phyloP scores from a whole-genome alignment of 2,113 vertebrate species.

The Abramis brama region DNA sequence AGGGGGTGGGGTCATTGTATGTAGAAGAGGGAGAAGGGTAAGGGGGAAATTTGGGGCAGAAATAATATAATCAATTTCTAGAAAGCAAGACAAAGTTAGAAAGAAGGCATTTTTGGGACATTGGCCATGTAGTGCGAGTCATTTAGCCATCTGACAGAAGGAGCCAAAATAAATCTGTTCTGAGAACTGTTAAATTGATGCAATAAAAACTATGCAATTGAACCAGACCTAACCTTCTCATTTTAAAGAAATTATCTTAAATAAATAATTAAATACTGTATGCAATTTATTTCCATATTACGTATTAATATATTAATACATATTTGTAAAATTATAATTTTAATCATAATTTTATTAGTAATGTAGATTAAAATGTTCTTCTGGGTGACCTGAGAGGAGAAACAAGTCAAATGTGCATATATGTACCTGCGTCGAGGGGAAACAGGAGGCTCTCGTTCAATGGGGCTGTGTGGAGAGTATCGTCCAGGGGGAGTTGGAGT shows the following conservation, averaged over 20 bases:
- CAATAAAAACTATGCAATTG: background rate
- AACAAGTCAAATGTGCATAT: background rate
- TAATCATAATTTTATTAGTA: background rate
- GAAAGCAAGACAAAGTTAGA: background rate
- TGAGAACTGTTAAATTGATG: background rate
- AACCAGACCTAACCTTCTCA: background rate
- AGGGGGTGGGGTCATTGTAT: slow-evolving; percentile 50
- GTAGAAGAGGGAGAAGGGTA: slow-evolving; percentile 57
- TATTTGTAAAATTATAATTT: too few relatives aligned
- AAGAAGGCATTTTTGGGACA: slow-evolving; percentile 36
- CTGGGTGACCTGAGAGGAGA: background rate
- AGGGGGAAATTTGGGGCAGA: slow-evolving; percentile 68
- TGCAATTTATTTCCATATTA: background rate
- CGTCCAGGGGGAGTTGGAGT: slow-evolving; percentile 78
- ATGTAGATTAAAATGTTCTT: background rate
- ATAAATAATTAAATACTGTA: background rate
- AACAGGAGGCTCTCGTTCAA: slow-evolving; percentile 69
- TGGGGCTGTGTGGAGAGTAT: slow-evolving; percentile 74
- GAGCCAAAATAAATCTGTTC: slow-evolving; percentile 67
- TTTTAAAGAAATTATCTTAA: background rate
- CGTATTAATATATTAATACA: too few relatives aligned
- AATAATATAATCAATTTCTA: slow-evolving; percentile 59
- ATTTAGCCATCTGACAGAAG: slow-evolving; percentile 51
- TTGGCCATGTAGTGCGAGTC: slow-evolving; percentile 55
- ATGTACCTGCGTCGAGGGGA: slow-evolving; percentile 76